Base-by-base conservation (phyloP, 2,888 invertebrate genomes). In the Geotrupes spiniger region DNA sequence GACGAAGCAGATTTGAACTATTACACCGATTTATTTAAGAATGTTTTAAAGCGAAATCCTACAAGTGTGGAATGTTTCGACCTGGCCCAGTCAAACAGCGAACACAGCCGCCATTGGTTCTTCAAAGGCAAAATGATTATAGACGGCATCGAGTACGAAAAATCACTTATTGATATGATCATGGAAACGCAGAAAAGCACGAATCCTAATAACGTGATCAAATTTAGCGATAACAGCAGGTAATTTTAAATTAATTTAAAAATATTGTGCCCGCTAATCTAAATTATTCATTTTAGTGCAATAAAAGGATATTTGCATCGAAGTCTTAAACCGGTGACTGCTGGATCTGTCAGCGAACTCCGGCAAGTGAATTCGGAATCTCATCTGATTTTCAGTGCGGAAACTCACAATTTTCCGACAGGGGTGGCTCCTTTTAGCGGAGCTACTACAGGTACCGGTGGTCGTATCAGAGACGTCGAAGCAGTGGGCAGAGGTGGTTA, bases 91-190 rank as follows among this genome's bases (percentile, higher is more conserved):
- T 94, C 94, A 21, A 97, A 97, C 71, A 95, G 96, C 72, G 98
- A 99, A 71, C 98, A 99, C 73, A 95, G 95, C 52, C 81, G 98
- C 3, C 98, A 99, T 78, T 98, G 98, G 98, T 98, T 98, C 76
- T 98, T 98, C 74, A 92, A 92, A 77, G 96, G 96, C 0, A 83
- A 84, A 65, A 84, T 95, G 76, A 72, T 91, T 39, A 78, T 96
- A 38, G 90, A 97, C 75, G 92, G 89, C 0, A 73, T 82, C 59
- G 83, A 86, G 64, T 75, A 85, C 56, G 76, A 85, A n/a, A 79
- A 88, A 64, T 92, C 94, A 0, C 76, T 99, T 8, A 89, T 99
- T 62, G 86, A 91, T 65, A 89, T 95, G 87, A 92, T 99, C 38
- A 89, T 91, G 64, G 84, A 86, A 33, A 98, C 98, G 0, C 95